Conservation (phyloP, 2,888 invertebrate genomes). For the Clusia tigrina region DNA sequence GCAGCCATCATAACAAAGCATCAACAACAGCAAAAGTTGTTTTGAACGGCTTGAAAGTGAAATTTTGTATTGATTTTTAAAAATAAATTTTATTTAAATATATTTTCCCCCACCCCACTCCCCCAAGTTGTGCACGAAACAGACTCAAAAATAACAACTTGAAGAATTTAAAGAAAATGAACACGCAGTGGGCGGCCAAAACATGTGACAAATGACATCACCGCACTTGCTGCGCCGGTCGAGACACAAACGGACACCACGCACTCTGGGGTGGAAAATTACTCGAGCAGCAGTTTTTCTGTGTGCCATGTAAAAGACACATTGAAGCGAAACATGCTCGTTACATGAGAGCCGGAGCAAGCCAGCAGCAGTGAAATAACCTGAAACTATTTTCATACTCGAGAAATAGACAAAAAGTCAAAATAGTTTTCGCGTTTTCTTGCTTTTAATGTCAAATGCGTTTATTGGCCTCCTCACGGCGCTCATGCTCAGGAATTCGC, state of each 20-base stretch:
- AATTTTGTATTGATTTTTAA: constrained; percentile 10
- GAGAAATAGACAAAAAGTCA: constrained; percentile 35
- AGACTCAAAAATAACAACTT: background rate
- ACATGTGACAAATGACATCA: constrained; percentile 42
- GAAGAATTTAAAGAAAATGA: background rate
- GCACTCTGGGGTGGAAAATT: background rate
- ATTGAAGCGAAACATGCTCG: background rate
- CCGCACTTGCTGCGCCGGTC: background rate
- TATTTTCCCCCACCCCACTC: background rate
- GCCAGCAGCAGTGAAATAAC: constrained; percentile 16
- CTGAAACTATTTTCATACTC: constrained; percentile 28
- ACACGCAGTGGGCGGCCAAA: constrained; percentile 18
- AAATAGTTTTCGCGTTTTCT: constrained; percentile 30
- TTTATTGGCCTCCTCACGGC: constrained; percentile 41
- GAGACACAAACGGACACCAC: background rate
- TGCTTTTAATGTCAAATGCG: constrained; percentile 41
- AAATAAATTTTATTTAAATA: constrained; percentile 9
- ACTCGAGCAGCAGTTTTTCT: background rate
- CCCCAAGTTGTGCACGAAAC: background rate
- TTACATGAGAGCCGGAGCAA: background rate
- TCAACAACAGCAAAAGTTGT: background rate
- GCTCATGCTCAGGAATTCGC: background rate
- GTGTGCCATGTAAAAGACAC: background rate
- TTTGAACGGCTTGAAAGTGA: background rate
- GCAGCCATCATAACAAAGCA: background rate